Evolutionary conservation across 2,888 invertebrate species (phyloP), one percentile per base, ranked within the genome.

Genomic region (Torymus texanus): DNA sequence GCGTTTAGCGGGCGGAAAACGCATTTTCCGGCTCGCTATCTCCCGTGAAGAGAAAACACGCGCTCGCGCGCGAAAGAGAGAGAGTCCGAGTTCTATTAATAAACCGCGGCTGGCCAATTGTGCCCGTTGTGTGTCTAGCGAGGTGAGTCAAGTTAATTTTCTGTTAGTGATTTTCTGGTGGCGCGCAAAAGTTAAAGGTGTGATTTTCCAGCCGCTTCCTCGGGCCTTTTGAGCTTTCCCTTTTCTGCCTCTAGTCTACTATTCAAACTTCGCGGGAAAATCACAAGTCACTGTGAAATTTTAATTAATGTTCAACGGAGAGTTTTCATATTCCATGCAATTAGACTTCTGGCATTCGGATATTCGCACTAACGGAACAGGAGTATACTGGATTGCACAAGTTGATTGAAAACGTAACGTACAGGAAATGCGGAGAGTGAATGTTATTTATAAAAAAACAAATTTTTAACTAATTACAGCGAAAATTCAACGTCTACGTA

Each of bases 111-210:
- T 74, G 74, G 77, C 80, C 70, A 77, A 78, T 78, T 74, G 14
- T 66, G 61, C 61, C 65, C 78, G 81, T 81, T 81, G 78, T 78
- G 78, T 81, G 81, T 81, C 81, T 78, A 78, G 72, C 78, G 78
- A 66, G 56, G 77, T 58, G 71, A 77, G 62, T 70, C 56, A 18
- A 72, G 72, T 75, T 78, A 78, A 78, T 75, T 75, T 71, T 81
- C 78, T 72, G 71, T 80, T 80, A 80, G 80, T 80, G 63, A 75
- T 78, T 78, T 80, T 75, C 67, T 78, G 67, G 75, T 63, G 16
- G 61, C 18, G 51, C 21, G 41, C 62, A n/a, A 1, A 13, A 29
- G 41, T 71, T 24, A 66, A 65, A 58, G 79, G 21, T 75, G 16
- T 75, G 71, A 78, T 70, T 78, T 75, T 79, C 53, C 65, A 75